Evolutionary conservation across 1,140 invertebrate species (phyloP), one percentile per base, ranked within the genome.

Genomic region (Chrysoperla carnea): DNA sequence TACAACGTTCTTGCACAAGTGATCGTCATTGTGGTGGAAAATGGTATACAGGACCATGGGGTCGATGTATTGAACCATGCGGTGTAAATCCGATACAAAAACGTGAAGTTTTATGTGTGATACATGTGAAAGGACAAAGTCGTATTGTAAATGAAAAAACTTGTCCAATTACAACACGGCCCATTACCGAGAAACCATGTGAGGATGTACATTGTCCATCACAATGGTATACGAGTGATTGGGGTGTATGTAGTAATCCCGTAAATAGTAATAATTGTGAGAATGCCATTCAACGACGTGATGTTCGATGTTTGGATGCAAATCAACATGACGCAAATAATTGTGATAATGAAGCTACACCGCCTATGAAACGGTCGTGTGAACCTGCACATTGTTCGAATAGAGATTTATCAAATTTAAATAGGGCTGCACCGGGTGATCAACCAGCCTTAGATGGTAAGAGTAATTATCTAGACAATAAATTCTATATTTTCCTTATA

Each of bases 41-140:
- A 47, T 85, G 80, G 81, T 78, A 76, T 48, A 57, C 63, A 14
- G 76, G 79, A 13, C 68, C 76, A 1, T 84, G 81, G 80, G 60
- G 68, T 3, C 55, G 71, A 46, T 72, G 71, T 52, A 59, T 59
- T 49, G 62, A 59, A 39, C 51, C 56, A 5, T 60, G 59, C 31
- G 41, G 27, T 41, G 53, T 50, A 6, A 40, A 42, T 9, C 49
- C 52, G 3, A 49, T 40, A 35, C 57, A 60, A 42, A 58, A 46
- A 35, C 48, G 59, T n/a, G 58, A 61, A 33, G 67, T 74, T 1
- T 58, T 66, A 12, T 81, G 77, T 50, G 52, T 69, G 2, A 49
- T 55, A n/a, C 17, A 38, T 17, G 36, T 49, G 7, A 29, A 56
- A 29, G 59, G 59, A 5, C 52, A 57, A 29, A 29, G 55, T 2